phyloP scores from a whole-genome alignment of 2,113 vertebrate species.

The Paralichthys olivaceus region DNA sequence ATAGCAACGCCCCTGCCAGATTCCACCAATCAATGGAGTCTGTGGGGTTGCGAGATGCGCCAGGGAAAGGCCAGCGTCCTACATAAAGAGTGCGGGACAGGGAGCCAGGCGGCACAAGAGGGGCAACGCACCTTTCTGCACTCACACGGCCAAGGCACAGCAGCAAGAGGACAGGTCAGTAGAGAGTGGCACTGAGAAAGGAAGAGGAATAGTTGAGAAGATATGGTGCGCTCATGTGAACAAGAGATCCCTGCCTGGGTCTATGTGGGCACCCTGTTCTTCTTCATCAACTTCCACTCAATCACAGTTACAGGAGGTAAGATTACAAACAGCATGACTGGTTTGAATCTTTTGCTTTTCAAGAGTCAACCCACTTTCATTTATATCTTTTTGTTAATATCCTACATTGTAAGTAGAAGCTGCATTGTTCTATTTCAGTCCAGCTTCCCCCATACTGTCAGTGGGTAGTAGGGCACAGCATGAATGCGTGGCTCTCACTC shows the following conservation, averaged over 20 bases:
- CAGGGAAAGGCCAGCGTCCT: conserved; percentile 83
- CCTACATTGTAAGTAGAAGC: background rate
- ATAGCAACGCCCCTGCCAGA: conserved; percentile 85
- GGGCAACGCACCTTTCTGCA: conserved; percentile 70
- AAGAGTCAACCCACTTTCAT: conserved; percentile 17
- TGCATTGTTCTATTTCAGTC: conserved; percentile 59
- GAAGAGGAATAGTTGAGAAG: conserved; percentile 59
- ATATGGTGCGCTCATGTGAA: conserved; percentile 72
- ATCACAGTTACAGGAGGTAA: conserved; percentile 80
- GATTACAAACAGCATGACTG: conserved; percentile 34
- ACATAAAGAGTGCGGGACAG: conserved; percentile 84
- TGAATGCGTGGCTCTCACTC: conserved; percentile 53
- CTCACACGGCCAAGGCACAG: conserved; percentile 29
- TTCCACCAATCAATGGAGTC: conserved; percentile 86
- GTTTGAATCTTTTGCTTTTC: conserved; percentile 16
- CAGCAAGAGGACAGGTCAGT: conserved; percentile 32
- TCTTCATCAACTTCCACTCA: conserved; percentile 64
- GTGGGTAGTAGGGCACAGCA: conserved; percentile 52
- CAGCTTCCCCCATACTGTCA: conserved; percentile 43
- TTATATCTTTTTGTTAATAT: conserved; percentile 4
- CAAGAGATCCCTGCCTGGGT: conserved; percentile 64
- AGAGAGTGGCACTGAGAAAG: conserved; percentile 46
- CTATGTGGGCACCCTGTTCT: conserved; percentile 67
- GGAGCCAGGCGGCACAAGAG: conserved; percentile 68
- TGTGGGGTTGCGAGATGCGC: conserved; percentile 78